A percentile compares a stretch with the other conserved stretches of the same genome.
These are phyloP conservation scores for Iguana delicatissima DNA, from an alignment of 2,797 vertebrate species.

Conservation along the genomic window DNA sequence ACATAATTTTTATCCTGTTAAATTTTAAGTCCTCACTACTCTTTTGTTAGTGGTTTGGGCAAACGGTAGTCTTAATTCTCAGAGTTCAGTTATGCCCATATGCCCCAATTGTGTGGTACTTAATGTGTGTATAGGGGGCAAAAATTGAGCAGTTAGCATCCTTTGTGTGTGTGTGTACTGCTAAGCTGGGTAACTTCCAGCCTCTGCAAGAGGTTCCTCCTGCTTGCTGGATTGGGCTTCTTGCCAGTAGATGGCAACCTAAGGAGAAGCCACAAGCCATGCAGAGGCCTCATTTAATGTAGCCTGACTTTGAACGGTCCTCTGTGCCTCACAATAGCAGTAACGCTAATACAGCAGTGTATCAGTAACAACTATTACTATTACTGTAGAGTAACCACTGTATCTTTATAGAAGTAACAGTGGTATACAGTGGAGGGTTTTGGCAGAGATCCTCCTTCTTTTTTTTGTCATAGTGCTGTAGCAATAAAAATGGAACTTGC, in stretches of 20 bases:
- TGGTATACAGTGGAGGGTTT: not conserved
- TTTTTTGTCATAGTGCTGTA: not conserved
- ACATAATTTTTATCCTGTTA: slow-evolving; percentile 10
- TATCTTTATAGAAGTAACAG: no score
- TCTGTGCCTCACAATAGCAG: slow-evolving; percentile 12
- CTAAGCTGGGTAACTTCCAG: slow-evolving; percentile 25
- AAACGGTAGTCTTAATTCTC: slow-evolving; percentile 1
- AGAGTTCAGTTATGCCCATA: not conserved
- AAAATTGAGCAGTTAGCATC: not conserved
- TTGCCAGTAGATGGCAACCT: slow-evolving; percentile 1
- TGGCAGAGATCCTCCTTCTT: not conserved
- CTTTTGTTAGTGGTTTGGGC: slow-evolving; percentile 19
- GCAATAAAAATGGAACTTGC: not conserved
- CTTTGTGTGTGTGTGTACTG: slow-evolving; percentile 27
- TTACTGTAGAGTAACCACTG: no score
- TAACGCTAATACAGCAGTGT: no score
- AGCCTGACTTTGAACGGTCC: not conserved
- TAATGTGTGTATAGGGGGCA: not conserved
- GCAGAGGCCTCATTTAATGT: not conserved
- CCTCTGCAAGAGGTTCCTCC: not conserved
- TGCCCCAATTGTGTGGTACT: slow-evolving; percentile 16
- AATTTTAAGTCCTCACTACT: slow-evolving; percentile 35
- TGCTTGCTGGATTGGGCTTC: not conserved
- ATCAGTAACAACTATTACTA: no score
- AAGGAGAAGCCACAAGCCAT: not conserved